phyloP scores from a whole-genome alignment of 1,140 invertebrate species.

The Zaprionus ghesquierei region DNA sequence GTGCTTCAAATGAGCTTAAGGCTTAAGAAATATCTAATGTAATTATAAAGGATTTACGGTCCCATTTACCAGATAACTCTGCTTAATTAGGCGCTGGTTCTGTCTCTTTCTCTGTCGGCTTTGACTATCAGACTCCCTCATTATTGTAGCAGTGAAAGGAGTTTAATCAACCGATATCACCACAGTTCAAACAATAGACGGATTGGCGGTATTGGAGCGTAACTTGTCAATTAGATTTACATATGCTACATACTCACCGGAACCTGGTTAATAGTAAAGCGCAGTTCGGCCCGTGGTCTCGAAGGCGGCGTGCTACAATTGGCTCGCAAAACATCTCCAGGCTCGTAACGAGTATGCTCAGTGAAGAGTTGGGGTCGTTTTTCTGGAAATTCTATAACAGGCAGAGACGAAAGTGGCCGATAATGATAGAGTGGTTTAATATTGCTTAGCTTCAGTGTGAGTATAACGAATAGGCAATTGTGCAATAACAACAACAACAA shows the following conservation, averaged over 20 bases:
- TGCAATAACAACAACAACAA: not conserved
- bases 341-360: slow-evolving; percentile 88
- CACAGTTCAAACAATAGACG: not conserved
- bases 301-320: slow-evolving; percentile 90
- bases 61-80: slow-evolving; percentile 55
- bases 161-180: not conserved
- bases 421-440: not conserved
- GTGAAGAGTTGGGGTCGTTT: slow-evolving; percentile 85
- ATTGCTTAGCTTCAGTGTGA: not conserved
- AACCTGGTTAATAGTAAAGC: slow-evolving; percentile 89
- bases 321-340: slow-evolving; percentile 88
- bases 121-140: not conserved
- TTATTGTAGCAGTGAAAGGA: not conserved
- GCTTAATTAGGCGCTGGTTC: slow-evolving; percentile 62
- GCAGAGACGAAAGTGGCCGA: not conserved
- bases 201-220: not conserved
- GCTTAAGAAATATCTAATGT: slow-evolving; percentile 35
- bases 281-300: slow-evolving; percentile 87
- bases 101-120: not conserved
- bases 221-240: not conserved
- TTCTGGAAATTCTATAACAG: slow-evolving; percentile 84
- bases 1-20: slow-evolving; percentile 39
- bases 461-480: no score
- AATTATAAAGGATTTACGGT: slow-evolving; percentile 76
- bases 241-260: slow-evolving; percentile 85